Evolutionary conservation across 1,140 invertebrate species (phyloP).

Genomic region (Heliconius melpomene): DNA sequence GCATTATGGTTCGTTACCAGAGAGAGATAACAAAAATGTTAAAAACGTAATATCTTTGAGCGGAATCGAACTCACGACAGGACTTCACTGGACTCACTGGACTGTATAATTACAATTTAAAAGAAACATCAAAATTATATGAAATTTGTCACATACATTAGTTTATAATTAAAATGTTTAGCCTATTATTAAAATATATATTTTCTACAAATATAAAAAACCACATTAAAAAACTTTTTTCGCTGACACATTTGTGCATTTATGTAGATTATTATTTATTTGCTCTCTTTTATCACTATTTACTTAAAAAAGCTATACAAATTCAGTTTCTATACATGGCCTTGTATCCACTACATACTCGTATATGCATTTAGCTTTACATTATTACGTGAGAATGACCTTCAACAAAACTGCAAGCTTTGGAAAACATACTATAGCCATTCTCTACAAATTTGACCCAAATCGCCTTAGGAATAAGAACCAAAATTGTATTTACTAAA

Average conservation of each 20-base stretch:
- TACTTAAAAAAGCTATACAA: conserved; percentile 4
- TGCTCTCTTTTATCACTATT: neutral
- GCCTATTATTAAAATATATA: neutral
- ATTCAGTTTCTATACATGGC: conserved; percentile 6
- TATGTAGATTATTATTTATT: neutral
- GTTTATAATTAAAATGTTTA: too few relatives aligned
- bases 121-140: too few relatives aligned
- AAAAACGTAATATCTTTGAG: too few relatives aligned
- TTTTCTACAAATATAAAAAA: neutral
- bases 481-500: neutral
- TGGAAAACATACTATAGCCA: neutral
- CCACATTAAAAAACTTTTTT: neutral
- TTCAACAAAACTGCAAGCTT: conserved; percentile 23
- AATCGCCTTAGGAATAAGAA: neutral
- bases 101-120: too few relatives aligned
- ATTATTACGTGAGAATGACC: conserved; percentile 19
- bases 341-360: neutral
- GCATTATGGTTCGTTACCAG: too few relatives aligned
- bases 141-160: too few relatives aligned
- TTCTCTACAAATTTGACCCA: neutral
- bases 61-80: too few relatives aligned
- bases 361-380: neutral
- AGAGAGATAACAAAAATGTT: too few relatives aligned
- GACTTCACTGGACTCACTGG: too few relatives aligned
- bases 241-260: neutral